A percentile compares a stretch with the other conserved stretches of the same genome.
Evolutionary conservation across 1,140 invertebrate genomes (phyloP).

Genomic region (Drosophila kikkawai): DNA sequence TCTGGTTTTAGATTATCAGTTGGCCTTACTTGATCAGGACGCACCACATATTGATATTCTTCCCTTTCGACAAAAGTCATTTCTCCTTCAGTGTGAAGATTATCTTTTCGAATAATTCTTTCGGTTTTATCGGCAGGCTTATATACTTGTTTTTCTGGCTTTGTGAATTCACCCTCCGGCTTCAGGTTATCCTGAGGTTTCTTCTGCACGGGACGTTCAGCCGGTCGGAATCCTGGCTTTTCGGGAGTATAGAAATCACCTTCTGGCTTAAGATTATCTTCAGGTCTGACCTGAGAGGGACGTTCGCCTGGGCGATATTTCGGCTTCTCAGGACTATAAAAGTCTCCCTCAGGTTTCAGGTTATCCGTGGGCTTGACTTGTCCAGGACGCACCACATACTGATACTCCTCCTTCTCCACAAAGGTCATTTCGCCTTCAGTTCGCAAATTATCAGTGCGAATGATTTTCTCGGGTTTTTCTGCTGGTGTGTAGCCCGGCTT

Average conservation of each 20-base stretch:
- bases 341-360: slow-evolving; percentile 86
- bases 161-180: slow-evolving; percentile 86
- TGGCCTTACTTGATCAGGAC: slow-evolving; percentile 86
- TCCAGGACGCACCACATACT: slow-evolving; percentile 86
- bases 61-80: slow-evolving; percentile 85
- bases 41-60: slow-evolving; percentile 85
- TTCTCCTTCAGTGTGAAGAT: slow-evolving; percentile 86
- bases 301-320: slow-evolving; percentile 85
- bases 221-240: slow-evolving; percentile 71
- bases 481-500: slow-evolving; percentile 86
- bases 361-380: slow-evolving; percentile 88
- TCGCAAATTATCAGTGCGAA: slow-evolving; percentile 87
- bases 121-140: slow-evolving; percentile 76
- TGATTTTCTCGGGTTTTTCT: slow-evolving; percentile 86
- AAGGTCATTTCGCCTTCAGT: slow-evolving; percentile 87
- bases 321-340: slow-evolving; percentile 80
- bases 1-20: slow-evolving; percentile 87
- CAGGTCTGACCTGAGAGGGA: slow-evolving; percentile 82
- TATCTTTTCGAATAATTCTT: slow-evolving; percentile 85
- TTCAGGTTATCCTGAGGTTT: slow-evolving; percentile 86
- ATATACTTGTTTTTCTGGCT: slow-evolving; percentile 70
- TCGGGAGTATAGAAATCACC: slow-evolving; percentile 65
- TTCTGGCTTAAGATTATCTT: slow-evolving; percentile 65
- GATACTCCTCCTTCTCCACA: slow-evolving; percentile 84
- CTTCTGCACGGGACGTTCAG: slow-evolving; percentile 77